These are phyloP conservation scores for Corythoichthys intestinalis DNA, from an alignment of 2,113 vertebrate species.

Conservation along the genomic window DNA sequence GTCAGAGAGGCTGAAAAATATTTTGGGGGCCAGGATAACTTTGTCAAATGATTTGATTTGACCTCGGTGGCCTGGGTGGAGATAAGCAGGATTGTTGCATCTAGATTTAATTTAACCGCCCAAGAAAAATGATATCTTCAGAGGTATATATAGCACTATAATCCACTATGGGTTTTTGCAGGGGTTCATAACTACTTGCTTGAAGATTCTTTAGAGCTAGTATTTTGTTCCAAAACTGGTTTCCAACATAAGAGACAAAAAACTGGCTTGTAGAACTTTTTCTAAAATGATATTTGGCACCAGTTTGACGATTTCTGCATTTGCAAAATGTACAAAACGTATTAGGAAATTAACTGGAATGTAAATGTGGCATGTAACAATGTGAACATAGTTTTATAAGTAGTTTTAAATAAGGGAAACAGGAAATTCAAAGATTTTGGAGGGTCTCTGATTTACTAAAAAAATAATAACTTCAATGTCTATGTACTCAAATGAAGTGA, in stretches of 20 bases:
- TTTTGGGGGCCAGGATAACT: constrained; percentile 75
- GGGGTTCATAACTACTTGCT: not conserved
- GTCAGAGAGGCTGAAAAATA: constrained; percentile 84
- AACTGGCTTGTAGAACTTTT: not conserved
- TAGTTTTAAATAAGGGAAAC: too few species aligned
- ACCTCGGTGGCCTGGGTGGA: constrained; percentile 76
- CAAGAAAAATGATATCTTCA: not conserved
- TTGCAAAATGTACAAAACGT: not conserved
- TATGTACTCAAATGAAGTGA: too few species aligned
- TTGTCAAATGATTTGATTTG: constrained; percentile 90
- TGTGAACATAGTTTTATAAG: too few species aligned
- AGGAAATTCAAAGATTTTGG: too few species aligned
- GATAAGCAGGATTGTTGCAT: not conserved
- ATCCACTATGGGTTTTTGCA: not conserved
- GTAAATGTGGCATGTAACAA: too few species aligned
- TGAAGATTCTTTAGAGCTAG: not conserved
- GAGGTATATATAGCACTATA: not conserved
- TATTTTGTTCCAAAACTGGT: not conserved
- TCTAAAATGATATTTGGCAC: not conserved
- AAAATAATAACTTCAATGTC: too few species aligned
- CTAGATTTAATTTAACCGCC: not conserved
- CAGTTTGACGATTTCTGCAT: not conserved
- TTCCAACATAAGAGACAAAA: too few species aligned
- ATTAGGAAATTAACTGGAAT: too few species aligned
- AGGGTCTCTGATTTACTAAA: too few species aligned